Evolutionary conservation across 1,140 invertebrate genomes (phyloP).

Genomic region (Zaprionus ornatus): DNA sequence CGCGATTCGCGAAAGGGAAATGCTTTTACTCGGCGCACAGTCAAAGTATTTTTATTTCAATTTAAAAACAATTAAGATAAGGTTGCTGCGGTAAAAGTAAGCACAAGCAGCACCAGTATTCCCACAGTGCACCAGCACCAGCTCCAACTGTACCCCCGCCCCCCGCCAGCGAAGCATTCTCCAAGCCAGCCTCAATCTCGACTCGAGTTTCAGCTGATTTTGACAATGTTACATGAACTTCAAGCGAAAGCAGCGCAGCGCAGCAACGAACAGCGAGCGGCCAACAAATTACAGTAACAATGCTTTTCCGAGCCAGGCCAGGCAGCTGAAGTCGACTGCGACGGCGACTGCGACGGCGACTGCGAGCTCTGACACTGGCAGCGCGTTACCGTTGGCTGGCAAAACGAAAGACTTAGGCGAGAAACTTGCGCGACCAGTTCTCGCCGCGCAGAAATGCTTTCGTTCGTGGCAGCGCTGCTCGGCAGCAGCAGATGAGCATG

Average conservation of each 20-base stretch:
- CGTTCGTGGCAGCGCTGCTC: conserved; percentile 35
- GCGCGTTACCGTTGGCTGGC: conserved; percentile 70
- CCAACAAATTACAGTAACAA: conserved; percentile 77
- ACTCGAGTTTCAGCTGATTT: conserved; percentile 47
- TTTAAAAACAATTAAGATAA: conserved; percentile 78
- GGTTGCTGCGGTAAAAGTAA: conserved; percentile 72
- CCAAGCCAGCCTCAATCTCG: background rate
- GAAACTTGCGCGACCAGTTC: conserved; percentile 82
- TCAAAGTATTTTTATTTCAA: conserved; percentile 61
- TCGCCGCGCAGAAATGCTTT: conserved; percentile 70
- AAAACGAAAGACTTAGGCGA: conserved; percentile 83
- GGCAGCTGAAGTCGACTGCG: conserved; percentile 21
- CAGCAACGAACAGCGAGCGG: conserved; percentile 21
- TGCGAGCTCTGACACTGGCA: conserved; percentile 8
- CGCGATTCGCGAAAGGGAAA: conserved; percentile 63
- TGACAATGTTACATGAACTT: conserved; percentile 83
- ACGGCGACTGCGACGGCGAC: conserved; percentile 8
- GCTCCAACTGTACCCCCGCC: background rate
- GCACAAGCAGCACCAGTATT: conserved; percentile 24
- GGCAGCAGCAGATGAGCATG: conserved; percentile 62
- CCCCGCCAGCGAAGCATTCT: background rate
- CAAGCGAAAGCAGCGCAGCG: conserved; percentile 71
- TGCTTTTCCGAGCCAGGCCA: conserved; percentile 60
- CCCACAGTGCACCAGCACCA: conserved; percentile 41
- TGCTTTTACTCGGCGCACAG: conserved; percentile 63